Evolutionary conservation across 1,140 invertebrate genomes (phyloP), one percentile per base, ranked within the genome.

Genomic region (Drosophila kurseongensis): DNA sequence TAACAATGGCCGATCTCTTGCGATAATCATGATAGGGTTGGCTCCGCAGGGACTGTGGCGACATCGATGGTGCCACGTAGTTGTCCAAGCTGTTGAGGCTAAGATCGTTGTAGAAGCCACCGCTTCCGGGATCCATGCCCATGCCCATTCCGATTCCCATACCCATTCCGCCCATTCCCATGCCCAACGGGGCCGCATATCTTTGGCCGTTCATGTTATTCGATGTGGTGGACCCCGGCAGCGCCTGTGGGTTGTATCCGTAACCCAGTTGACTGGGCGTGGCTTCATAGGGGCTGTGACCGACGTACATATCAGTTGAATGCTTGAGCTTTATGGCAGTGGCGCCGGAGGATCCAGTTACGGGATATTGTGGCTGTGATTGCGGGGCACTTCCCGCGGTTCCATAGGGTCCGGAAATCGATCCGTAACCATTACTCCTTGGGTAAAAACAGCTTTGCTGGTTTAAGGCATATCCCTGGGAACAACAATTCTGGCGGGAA

Each of bases 371-470:
- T 0, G 73, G 14, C 14, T 74, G 59, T 1, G 38, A 44, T 48
- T 61, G 74, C 45, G 51, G 45, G 16, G 16, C 63, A 38, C 29
- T 66, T 27, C 18, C 58, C 0, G 67, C 44, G 8, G 78, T 41
- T 42, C 51, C 45, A 58, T 52, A 40, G 1, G 52, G 10, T 4
- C 23, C 58, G 1, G 58, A 44, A 9, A 59, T 18, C 8, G 57
- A 60, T 8, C 48, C 58, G 7, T 78, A 86, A 1, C 78, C 75
- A 48, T 82, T 86, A 32, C 56, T 51, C n/a, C 88, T 54, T 2
- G 90, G 80, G 63, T 90, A 91, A 18, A 75, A 91, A 42, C 90
- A 91, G 27, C 69, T 90, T 52, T 89, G 83, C 55, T 89, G 86
- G 6, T 66, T 66, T 5, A 68, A 8, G 6, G 69, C 45, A 14